Conservation (phyloP, 2,113 vertebrate genomes). For the Alouatta palliata region DNA sequence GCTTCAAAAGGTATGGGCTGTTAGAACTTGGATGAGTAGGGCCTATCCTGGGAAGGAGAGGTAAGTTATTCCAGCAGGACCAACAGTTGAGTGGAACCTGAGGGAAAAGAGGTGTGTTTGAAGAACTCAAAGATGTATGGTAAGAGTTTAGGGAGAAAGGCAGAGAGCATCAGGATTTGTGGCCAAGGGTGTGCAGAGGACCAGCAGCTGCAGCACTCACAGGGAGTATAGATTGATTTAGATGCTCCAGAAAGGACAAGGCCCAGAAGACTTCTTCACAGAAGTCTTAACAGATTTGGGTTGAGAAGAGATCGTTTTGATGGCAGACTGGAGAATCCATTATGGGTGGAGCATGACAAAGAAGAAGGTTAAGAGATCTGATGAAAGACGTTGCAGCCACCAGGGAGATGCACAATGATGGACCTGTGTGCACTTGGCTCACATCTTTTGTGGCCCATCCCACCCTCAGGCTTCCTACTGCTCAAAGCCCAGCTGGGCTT, state of each 20-base stretch:
- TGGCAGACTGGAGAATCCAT: background rate
- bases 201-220: background rate
- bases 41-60: background rate
- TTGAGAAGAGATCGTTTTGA: background rate
- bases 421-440: background rate
- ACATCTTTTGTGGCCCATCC: background rate
- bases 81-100: background rate
- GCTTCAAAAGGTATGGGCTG: background rate
- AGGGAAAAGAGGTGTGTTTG: background rate
- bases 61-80: background rate
- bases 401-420: background rate
- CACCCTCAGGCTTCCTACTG: rapidly evolving
- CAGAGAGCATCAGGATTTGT: background rate
- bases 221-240: background rate
- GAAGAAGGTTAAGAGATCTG: background rate
- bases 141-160: background rate
- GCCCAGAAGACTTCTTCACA: background rate
- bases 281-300: background rate
- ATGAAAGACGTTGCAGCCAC: background rate
- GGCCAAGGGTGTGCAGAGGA: rapidly evolving
- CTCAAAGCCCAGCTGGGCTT: background rate
- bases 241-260: background rate
- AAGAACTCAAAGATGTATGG: background rate
- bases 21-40: background rate
- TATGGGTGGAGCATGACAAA: background rate